Conservation (phyloP, 2,888 invertebrate genomes). For the Scotopteryx bipunctaria region DNA sequence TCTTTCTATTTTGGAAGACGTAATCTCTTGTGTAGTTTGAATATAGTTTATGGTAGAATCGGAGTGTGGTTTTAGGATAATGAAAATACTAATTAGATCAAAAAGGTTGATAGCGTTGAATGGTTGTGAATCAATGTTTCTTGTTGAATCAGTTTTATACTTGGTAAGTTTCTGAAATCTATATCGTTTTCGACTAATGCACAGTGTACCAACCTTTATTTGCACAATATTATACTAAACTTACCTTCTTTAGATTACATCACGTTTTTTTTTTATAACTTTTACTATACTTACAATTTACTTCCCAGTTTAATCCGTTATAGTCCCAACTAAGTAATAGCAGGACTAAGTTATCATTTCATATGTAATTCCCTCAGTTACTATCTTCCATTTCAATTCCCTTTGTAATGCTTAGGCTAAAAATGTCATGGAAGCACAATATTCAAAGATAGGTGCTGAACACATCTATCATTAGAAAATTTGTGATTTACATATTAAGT, state of each 20-base stretch:
- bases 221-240: too few species aligned
- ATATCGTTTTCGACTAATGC: conserved; percentile 19
- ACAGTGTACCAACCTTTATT: too few species aligned
- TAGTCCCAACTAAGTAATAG: neutral
- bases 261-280: too few species aligned
- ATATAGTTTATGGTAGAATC: conserved; percentile 37
- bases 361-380: neutral
- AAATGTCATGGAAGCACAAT: conserved; percentile 27
- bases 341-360: neutral
- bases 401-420: conserved; percentile 9
- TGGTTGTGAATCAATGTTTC: conserved; percentile 70
- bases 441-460: conserved; percentile 34
- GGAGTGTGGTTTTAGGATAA: conserved; percentile 37
- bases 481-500: conserved; percentile 39
- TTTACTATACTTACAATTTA: too few species aligned
- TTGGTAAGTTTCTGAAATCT: conserved; percentile 33
- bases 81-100: conserved; percentile 30
- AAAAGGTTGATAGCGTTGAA: conserved; percentile 55
- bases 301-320: too few species aligned
- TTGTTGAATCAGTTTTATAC: conserved; percentile 60
- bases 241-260: too few species aligned
- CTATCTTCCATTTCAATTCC: neutral
- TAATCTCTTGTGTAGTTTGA: conserved; percentile 43
- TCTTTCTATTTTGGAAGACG: conserved; percentile 33
- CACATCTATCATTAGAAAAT: conserved; percentile 34